Percentiles rank a stretch among this genome's conserved stretches.
Evolutionary conservation across 1,140 invertebrate genomes (phyloP).

Genomic region (Bactericera cockerelli): DNA sequence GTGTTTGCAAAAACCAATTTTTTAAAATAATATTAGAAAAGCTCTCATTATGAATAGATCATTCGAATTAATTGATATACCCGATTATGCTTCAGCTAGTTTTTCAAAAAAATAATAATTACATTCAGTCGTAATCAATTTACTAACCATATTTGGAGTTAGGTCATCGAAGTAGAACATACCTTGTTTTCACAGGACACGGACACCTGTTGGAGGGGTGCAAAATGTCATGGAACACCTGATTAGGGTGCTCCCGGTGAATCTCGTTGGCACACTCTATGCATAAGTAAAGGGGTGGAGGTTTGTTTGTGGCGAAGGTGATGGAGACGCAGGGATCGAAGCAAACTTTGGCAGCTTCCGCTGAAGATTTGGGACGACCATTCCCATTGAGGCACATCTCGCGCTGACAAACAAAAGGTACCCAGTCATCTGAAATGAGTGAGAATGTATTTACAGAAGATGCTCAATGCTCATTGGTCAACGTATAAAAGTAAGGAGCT

Average conservation of each 20-base stretch:
- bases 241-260: constrained; percentile 60
- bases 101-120: no score
- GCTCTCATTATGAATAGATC: no score
- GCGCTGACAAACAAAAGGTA: constrained; percentile 66
- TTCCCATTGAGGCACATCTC: constrained; percentile 63
- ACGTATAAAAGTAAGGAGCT: no score
- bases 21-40: no score
- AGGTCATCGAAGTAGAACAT: no score
- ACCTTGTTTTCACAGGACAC: constrained; percentile 96
- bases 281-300: constrained; percentile 89
- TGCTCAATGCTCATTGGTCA: no score
- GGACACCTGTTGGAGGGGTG: constrained; percentile 85
- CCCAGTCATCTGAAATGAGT: constrained; percentile 41
- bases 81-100: no score
- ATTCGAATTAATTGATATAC: no score
- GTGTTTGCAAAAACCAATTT: no score
- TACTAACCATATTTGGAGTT: no score
- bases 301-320: constrained; percentile 62
- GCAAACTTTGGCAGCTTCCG: constrained; percentile 81
- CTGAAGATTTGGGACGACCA: constrained; percentile 36
- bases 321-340: constrained; percentile 75
- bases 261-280: constrained; percentile 92
- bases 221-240: constrained; percentile 78
- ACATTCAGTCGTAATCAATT: no score
- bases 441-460: background rate